A percentile compares a stretch with the other conserved stretches of the same genome.
phyloP scores from a whole-genome alignment of 1,140 invertebrate species.

The Ectropis grisescens region DNA sequence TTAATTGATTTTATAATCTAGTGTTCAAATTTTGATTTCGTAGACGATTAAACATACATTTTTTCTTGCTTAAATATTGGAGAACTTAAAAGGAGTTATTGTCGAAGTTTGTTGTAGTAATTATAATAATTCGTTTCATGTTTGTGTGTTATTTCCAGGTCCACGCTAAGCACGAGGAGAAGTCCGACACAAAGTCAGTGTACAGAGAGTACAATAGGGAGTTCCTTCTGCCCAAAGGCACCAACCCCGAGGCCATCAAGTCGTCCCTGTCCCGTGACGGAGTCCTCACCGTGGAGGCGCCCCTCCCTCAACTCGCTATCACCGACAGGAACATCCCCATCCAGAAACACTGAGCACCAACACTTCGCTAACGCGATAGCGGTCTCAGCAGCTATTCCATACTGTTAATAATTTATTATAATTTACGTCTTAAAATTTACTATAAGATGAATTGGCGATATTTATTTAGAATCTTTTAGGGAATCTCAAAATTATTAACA shows the following conservation, averaged over 20 bases:
- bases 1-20: too few relatives aligned
- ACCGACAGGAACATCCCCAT: slow-evolving; percentile 68
- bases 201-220: slow-evolving; percentile 97
- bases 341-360: slow-evolving; percentile 59
- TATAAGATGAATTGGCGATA: slow-evolving; percentile 54
- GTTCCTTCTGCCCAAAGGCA: slow-evolving; percentile 93
- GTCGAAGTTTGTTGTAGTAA: too few relatives aligned
- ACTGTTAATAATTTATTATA: slow-evolving; percentile 69
- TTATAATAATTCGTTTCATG: too few relatives aligned
- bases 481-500: slow-evolving; percentile 61
- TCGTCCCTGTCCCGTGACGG: slow-evolving; percentile 93
- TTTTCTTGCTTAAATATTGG: too few relatives aligned
- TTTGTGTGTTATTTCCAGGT: slow-evolving; percentile 76
- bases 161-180: slow-evolving; percentile 96
- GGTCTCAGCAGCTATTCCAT: slow-evolving; percentile 59
- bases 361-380: slow-evolving; percentile 15
- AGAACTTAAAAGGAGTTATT: too few relatives aligned
- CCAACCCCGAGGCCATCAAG: slow-evolving; percentile 92
- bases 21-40: too few relatives aligned
- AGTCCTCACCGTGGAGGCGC: slow-evolving; percentile 94
- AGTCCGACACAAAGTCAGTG: slow-evolving; percentile 92
- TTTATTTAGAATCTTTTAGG: slow-evolving; percentile 59
- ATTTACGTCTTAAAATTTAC: slow-evolving; percentile 50
- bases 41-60: too few relatives aligned
- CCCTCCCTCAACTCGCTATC: slow-evolving; percentile 81